Evolutionary conservation across 1,140 invertebrate species (phyloP), one percentile per base, ranked within the genome.

Genomic region (Anastrepha obliqua): DNA sequence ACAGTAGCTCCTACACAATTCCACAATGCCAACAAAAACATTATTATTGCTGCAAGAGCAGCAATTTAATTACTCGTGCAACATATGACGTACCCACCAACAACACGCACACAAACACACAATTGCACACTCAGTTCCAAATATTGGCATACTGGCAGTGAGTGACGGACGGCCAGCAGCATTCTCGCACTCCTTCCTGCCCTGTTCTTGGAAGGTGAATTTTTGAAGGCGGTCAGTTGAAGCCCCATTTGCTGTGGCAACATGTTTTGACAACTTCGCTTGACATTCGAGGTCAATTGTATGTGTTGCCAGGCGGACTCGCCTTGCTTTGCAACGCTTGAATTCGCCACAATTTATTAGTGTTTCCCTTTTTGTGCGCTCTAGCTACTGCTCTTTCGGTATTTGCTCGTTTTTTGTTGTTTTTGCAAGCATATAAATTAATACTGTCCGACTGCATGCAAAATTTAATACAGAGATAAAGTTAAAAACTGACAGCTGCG

Each of bases 381-480:
- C 64, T 17, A 4, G 51, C 29, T 17, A 47, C 39, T 47, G 20
- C 11, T 81, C 17, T 55, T 81, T 70, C 13, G 11, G 11, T 0
- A 15, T 70, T 58, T 58, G 7, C 44, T 58, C 17, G 1, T 15
- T 29, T 81, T 44, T 20, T 81, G 51, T 13, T 81, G 17, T 81
- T 55, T 42, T 81, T 81, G 74, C 47, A 81, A 81, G 47, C 74
- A 81, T 20, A 81, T 55, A 81, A 81, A 81, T 81, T 81, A 81
- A 81, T 81, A 58, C n/a, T 81, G 74, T 81, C 74, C 74, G 74
- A 47, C 74, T 81, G 17, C 74, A 81, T 81, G 74, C 47, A 81
- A 81, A 81, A 81, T 81, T 81, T 81, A 81, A 81, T 81, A 81
- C 74, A 81, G 74, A 81, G 74, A 81, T 81, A 81, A 81, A 81